These are phyloP conservation scores for Salmo trutta DNA, from an alignment of 2,797 vertebrate genomes.

Conservation along the genomic window DNA sequence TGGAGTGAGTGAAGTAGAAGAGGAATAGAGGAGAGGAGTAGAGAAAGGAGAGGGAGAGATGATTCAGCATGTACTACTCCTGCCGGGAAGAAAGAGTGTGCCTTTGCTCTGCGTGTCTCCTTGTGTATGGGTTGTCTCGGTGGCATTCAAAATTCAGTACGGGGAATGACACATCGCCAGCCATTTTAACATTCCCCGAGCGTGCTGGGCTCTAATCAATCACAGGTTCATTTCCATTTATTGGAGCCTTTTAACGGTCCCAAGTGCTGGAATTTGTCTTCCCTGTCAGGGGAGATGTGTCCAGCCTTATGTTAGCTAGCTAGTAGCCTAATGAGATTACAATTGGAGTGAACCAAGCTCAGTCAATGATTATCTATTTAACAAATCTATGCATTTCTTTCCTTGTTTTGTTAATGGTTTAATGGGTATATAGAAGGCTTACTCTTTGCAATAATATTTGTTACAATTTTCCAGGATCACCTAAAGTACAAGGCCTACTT, in stretches of 20 bases:
- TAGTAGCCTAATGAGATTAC: background rate
- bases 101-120: constrained; percentile 23
- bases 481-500: too few species aligned
- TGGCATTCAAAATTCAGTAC: background rate
- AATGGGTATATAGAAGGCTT: background rate
- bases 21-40: constrained; percentile 24
- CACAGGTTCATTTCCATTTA: background rate
- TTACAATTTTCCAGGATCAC: too few species aligned
- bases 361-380: background rate
- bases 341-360: background rate
- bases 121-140: constrained; percentile 31
- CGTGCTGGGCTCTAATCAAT: background rate
- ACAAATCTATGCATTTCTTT: background rate
- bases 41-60: background rate
- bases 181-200: background rate
- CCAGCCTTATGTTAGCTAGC: background rate
- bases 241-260: background rate
- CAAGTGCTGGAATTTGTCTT: background rate
- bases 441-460: too few species aligned
- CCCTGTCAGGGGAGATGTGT: background rate
- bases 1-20: constrained; percentile 26
- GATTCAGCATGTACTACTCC: background rate
- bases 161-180: background rate
- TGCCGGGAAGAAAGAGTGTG: background rate
- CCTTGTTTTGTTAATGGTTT: background rate